Evolutionary conservation across 2,113 vertebrate species (phyloP), one percentile per base, ranked within the genome.

Genomic region (Colinus virginianus): DNA sequence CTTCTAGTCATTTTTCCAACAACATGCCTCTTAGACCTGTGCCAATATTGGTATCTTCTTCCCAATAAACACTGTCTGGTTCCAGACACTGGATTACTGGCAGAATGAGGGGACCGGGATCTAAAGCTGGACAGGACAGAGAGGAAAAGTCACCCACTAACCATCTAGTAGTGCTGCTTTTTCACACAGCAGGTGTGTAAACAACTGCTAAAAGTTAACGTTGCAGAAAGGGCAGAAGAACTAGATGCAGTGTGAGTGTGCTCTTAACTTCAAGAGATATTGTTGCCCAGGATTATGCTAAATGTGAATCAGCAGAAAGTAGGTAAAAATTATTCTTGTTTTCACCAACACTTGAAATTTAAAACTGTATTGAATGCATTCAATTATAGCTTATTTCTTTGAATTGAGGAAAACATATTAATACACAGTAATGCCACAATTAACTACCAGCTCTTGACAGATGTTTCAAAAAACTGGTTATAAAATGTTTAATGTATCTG

Each of bases 241-340:
- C 76, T 49, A 80, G 75, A 25, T 20, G 32, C 56, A 32, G 9
- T 32, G 9, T 49, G 78, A 68, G 11, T 38, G 42, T 64, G 18
- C 40, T 92, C 48, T 91, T 77, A 66, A 49, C 43, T 74, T 82
- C 9, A 80, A 94, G 49, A 49, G 56, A 14, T 34, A 45, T 22
- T 88, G 32, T 70, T 91, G 76, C 63, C 88, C 38, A 89, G 34
- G 45, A 56, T 76, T 84, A 36, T 28, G 51, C 68, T 87, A 91
- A 79, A 49, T 46, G 30, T 75, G 53, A 95, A 94, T n/a, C 40
- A 81, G 13, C 42, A 80, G 18, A 74, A 94, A 76, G 28, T n/a
- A 78, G 18, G 16, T 46, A 84, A 89, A 22, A 85, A 91, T 90
- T 77, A 67, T 51, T 93, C 95, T 95, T 92, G 43, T 88, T 97